Percentiles rank a stretch among this genome's conserved stretches.
phyloP scores from a whole-genome alignment of 2,113 vertebrate species.

The Procavia capensis region DNA sequence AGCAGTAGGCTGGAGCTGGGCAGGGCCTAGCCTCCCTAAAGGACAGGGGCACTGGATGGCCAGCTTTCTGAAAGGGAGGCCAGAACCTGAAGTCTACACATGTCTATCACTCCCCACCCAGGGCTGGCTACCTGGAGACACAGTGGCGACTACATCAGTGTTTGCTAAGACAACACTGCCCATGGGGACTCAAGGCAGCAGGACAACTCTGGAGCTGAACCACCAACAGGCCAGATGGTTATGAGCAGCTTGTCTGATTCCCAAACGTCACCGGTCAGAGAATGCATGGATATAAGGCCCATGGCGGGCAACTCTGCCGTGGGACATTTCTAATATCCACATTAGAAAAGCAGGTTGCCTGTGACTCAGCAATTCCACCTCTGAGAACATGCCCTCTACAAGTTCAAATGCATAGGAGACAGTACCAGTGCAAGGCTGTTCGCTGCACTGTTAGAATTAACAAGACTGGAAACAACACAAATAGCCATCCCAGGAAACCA shows the following conservation, averaged over 20 bases:
- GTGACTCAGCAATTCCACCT: neutral
- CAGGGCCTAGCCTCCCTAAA: neutral
- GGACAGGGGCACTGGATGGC: neutral
- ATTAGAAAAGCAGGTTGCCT: neutral
- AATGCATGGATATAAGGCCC: neutral
- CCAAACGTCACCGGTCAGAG: no score
- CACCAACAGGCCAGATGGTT: neutral
- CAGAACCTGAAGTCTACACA: neutral
- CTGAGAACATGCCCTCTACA: no score
- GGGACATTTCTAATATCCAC: neutral
- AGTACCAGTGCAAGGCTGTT: neutral
- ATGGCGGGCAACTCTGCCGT: neutral
- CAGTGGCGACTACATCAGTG: neutral
- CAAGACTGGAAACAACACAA: neutral
- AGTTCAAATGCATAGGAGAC: neutral
- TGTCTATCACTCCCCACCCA: neutral
- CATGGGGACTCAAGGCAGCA: rapidly evolving
- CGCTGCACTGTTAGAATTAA: neutral
- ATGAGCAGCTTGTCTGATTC: neutral
- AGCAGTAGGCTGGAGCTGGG: neutral
- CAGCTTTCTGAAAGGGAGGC: neutral
- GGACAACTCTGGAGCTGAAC: neutral
- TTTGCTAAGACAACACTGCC: neutral
- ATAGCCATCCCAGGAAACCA: neutral
- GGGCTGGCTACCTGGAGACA: neutral